Evolutionary conservation across 2,113 vertebrate genomes (phyloP), one percentile per base, ranked within the genome.

Genomic region (Odontesthes bonariensis): DNA sequence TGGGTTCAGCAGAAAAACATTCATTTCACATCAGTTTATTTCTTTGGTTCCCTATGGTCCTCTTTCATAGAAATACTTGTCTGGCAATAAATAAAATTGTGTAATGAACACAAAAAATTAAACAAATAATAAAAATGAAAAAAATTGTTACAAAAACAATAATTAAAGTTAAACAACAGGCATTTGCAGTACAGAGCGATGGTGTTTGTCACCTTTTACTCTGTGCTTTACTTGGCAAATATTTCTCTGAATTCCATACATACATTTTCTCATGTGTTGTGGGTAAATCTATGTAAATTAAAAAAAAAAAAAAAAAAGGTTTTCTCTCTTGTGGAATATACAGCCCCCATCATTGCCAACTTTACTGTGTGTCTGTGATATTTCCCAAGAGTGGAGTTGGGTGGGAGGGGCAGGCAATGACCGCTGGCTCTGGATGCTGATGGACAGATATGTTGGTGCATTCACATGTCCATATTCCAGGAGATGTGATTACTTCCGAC

Each of bases 401-500:
- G 35, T 53, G 62, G 23, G 13, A 59, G 72, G 80, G 69, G 66
- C 55, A 52, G 77, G 80, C 83, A 68, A 68, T 70, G 78, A 82
- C 74, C 82, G 80, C 57, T 69, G 79, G 80, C 72, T 87, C 56
- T 65, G 73, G 51, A 64, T 23, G 52, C 79, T 88, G 90, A 91
- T 87, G 81, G 89, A 89, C 83, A 92, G 88, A 89, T 88, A 89
- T 90, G 85, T 75, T 62, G 79, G 88, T 84, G 89, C 75, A 79
- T 80, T 92, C 84, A 72, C 86, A 87, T 87, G 82, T 82, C 80
- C 80, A 80, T 52, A 82, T 81, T 90, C 81, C 77, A 72, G 58
- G 73, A 82, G 92, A 93, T 79, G 81, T 89, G 88, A 95, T 93
- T 86, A 86, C 81, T 91, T 89, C 79, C 88, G 93, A 94, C 93